phyloP scores from a whole-genome alignment of 1,140 invertebrate species.

The Orchesella cincta region DNA sequence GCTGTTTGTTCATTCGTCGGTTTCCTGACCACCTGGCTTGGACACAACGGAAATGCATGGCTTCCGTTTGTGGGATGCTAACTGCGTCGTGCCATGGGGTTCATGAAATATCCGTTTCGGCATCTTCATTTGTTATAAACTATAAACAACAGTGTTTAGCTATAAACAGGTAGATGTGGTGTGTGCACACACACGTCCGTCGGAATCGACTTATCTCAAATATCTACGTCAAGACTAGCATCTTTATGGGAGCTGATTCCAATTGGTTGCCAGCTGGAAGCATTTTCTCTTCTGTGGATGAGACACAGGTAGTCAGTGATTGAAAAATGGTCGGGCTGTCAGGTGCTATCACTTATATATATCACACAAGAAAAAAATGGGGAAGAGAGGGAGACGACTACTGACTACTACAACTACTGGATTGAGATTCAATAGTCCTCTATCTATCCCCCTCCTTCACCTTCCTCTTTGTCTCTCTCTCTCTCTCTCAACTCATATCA shows the following conservation, averaged over 20 bases:
- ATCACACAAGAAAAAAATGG: constrained; percentile 1
- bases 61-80: not conserved
- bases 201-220: too few species aligned
- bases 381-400: not conserved
- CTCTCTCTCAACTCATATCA: not conserved
- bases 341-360: not conserved
- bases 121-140: too few species aligned
- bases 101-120: not conserved
- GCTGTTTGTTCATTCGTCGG: not conserved
- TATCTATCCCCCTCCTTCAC: not conserved
- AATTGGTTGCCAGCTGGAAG: not conserved
- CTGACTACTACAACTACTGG: too few species aligned
- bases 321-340: constrained; percentile 6
- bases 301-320: constrained; percentile 6
- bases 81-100: not conserved
- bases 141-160: too few species aligned
- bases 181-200: too few species aligned
- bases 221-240: too few species aligned
- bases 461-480: not conserved
- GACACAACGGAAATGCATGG: constrained; percentile 4
- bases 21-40: constrained; percentile 15
- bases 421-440: not conserved
- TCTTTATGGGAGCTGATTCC: too few species aligned
- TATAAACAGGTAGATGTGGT: too few species aligned
- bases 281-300: not conserved